A percentile compares a stretch with the other conserved stretches of the same genome.
phyloP scores from a whole-genome alignment of 2,888 invertebrate species.

The Pachliopta kotzebuea region DNA sequence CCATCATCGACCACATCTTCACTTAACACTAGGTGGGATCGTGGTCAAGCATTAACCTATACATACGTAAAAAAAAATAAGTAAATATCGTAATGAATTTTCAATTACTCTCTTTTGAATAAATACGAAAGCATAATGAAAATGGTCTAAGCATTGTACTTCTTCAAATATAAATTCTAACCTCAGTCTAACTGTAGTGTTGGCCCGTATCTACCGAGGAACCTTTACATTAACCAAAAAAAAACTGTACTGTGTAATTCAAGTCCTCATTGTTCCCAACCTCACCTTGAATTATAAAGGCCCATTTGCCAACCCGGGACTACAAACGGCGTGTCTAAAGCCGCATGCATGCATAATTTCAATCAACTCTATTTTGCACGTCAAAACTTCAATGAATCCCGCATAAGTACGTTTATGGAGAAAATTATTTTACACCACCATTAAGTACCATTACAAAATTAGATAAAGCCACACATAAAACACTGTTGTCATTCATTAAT shows the following conservation, averaged over 20 bases:
- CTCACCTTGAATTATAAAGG: slow-evolving; percentile 28
- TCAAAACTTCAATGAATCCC: slow-evolving; percentile 1
- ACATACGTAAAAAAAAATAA: too few relatives aligned
- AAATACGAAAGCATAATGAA: neutral
- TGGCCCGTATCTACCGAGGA: too few relatives aligned
- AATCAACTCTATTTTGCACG: slow-evolving; percentile 22
- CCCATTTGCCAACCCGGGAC: slow-evolving; percentile 20
- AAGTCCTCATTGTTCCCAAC: slow-evolving; percentile 21
- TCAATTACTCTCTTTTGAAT: too few relatives aligned
- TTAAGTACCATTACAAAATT: neutral
- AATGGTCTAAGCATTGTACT: neutral
- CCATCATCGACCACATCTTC: too few relatives aligned
- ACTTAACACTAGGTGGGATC: too few relatives aligned
- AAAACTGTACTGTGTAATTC: slow-evolving; percentile 20
- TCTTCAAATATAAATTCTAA: neutral
- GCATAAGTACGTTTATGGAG: neutral
- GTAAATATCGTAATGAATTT: too few relatives aligned
- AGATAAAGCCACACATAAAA: neutral
- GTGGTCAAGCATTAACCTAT: too few relatives aligned
- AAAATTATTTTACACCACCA: neutral
- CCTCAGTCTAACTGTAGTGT: slow-evolving; percentile 13
- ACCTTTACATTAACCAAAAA: too few relatives aligned
- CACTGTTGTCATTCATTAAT: too few relatives aligned
- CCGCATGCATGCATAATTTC: slow-evolving; percentile 31
- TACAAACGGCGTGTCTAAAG: slow-evolving; percentile 13